These are phyloP conservation scores for Cololabis saira DNA, from an alignment of 2,113 vertebrate genomes.

Conservation along the genomic window DNA sequence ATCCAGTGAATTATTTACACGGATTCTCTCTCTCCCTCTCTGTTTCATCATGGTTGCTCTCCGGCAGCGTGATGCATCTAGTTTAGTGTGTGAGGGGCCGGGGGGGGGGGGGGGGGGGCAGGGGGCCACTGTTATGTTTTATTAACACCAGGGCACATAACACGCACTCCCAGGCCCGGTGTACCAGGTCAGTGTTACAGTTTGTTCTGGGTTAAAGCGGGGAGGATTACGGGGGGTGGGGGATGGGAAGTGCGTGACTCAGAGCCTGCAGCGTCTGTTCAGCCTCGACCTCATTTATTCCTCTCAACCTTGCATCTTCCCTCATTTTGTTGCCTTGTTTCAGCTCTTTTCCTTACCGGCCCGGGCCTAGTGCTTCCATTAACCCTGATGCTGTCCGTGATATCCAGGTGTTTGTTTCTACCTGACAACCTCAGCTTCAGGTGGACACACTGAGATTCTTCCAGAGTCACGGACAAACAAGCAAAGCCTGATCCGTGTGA, in stretches of 20 bases:
- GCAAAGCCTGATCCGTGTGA: no score
- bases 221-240: constrained; percentile 36
- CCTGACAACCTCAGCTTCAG: no score
- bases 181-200: constrained; percentile 46
- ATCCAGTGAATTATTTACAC: constrained; percentile 52
- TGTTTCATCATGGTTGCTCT: constrained; percentile 24
- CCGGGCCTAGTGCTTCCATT: background rate
- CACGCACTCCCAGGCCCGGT: constrained; percentile 1
- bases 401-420: no score
- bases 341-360: background rate
- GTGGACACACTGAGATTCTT: no score
- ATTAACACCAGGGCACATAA: constrained; percentile 32
- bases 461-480: no score
- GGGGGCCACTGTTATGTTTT: constrained; percentile 45
- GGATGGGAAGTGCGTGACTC: constrained; percentile 36
- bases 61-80: constrained; percentile 16
- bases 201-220: constrained; percentile 47
- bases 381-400: no score
- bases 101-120: background rate
- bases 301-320: constrained; percentile 1
- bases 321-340: background rate
- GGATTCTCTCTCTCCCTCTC: constrained; percentile 24
- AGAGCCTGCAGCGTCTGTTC: constrained; percentile 57
- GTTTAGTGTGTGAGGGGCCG: background rate
- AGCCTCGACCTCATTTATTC: constrained; percentile 42